phyloP scores from a whole-genome alignment of 2,888 invertebrate species.

The Melolontha melolontha region DNA sequence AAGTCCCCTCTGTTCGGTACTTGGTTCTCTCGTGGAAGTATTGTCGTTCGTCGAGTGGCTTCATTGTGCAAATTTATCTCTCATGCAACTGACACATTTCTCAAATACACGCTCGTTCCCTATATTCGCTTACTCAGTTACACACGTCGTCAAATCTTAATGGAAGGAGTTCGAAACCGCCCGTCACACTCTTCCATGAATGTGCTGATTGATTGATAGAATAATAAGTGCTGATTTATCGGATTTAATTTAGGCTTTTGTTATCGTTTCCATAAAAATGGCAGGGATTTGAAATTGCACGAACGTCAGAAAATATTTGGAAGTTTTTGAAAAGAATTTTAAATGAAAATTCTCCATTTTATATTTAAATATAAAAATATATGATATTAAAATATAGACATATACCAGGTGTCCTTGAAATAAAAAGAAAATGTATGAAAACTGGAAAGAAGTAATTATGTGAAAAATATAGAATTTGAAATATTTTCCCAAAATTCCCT shows the following conservation, averaged over 20 bases:
- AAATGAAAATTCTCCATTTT: too few species aligned
- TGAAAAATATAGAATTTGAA: too few species aligned
- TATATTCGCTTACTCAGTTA: conserved; percentile 6
- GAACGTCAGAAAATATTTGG: too few species aligned
- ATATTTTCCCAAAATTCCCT: too few species aligned
- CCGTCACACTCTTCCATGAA: not conserved
- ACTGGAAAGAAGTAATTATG: too few species aligned
- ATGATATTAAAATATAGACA: too few species aligned
- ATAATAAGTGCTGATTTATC: conserved; percentile 13
- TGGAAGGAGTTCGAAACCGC: conserved; percentile 4
- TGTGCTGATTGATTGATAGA: conserved; percentile 15
- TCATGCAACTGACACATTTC: conserved; percentile 58
- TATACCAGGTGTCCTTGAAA: too few species aligned
- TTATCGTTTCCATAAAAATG: too few species aligned
- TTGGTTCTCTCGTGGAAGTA: conserved; percentile 25
- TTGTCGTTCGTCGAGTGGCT: conserved; percentile 36
- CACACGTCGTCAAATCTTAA: conserved; percentile 5
- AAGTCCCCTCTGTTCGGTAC: conserved; percentile 29
- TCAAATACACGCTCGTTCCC: conserved; percentile 51
- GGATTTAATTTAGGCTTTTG: conserved; percentile 15
- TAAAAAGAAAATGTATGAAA: too few species aligned
- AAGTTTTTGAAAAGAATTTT: too few species aligned
- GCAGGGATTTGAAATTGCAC: too few species aligned
- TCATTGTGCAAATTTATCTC: conserved; percentile 57
- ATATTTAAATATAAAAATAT: too few species aligned